Evolutionary conservation across 2,113 vertebrate genomes (phyloP).

Genomic region (Promerops cafer): DNA sequence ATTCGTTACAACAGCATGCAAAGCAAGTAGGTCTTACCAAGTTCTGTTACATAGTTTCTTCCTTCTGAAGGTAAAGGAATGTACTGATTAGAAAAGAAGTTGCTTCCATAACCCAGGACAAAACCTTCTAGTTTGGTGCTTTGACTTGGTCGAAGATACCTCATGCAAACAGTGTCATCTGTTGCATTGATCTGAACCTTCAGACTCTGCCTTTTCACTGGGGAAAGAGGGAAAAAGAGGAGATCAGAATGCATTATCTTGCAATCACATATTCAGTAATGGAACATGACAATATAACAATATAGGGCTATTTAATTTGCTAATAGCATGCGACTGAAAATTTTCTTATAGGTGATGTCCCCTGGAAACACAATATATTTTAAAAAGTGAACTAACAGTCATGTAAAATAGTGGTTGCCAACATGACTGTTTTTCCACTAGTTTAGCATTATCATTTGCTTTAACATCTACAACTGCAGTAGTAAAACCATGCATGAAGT

Average conservation of each 20-base stretch:
- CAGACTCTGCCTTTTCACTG: constrained; percentile 87
- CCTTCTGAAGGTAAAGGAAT: constrained; percentile 87
- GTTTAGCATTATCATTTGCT: background rate
- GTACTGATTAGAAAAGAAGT: constrained; percentile 88
- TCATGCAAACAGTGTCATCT: constrained; percentile 88
- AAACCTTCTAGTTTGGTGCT: constrained; percentile 88
- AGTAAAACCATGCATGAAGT: background rate
- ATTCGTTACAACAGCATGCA: background rate
- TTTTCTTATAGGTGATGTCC: background rate
- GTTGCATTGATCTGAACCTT: constrained; percentile 91
- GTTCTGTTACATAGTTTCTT: constrained; percentile 80
- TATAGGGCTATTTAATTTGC: background rate
- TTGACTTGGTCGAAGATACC: constrained; percentile 80
- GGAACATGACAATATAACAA: background rate
- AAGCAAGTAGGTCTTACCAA: constrained; percentile 78
- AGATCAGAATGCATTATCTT: background rate
- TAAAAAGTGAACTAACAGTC: background rate
- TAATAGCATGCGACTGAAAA: background rate
- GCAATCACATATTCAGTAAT: background rate
- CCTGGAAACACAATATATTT: background rate
- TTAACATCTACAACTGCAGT: background rate
- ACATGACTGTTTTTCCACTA: background rate
- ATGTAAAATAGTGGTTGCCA: background rate
- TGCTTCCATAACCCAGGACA: constrained; percentile 92
- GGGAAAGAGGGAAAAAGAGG: background rate